Conservation (phyloP, 2,797 vertebrate species). For the Allobates femoralis region DNA sequence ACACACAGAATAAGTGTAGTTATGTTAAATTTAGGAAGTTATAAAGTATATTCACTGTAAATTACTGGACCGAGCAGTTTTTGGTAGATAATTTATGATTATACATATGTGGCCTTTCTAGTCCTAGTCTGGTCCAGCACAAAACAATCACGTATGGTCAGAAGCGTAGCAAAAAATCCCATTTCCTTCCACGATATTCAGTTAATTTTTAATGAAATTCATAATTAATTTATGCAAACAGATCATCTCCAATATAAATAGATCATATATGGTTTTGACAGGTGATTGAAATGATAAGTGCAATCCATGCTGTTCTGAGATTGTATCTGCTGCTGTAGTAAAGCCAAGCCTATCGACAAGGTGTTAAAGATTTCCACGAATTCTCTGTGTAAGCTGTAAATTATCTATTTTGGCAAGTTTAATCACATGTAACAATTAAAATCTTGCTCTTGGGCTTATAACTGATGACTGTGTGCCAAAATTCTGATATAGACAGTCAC, state of each 20-base stretch:
- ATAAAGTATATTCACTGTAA: not conserved
- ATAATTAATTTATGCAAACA: not conserved
- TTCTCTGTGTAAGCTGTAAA: conserved; percentile 70
- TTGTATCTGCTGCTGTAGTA: conserved; percentile 73
- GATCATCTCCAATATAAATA: not conserved
- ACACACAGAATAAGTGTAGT: too few species aligned
- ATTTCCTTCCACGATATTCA: not conserved
- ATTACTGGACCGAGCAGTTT: not conserved
- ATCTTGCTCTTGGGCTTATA: conserved; percentile 71
- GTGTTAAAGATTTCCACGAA: conserved; percentile 72
- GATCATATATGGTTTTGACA: conserved; percentile 65
- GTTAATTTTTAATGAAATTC: not conserved
- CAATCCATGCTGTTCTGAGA: conserved; percentile 66
- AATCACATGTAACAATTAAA: conserved; percentile 75
- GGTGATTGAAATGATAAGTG: conserved; percentile 71
- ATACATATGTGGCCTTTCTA: not conserved
- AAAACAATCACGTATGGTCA: not conserved
- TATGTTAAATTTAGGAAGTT: too few species aligned
- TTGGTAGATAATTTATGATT: not conserved
- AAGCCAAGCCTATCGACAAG: conserved; percentile 65
- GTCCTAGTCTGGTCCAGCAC: not conserved
- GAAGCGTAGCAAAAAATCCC: not conserved
- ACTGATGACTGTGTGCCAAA: conserved; percentile 69
- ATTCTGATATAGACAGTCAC: conserved; percentile 71
- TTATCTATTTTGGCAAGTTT: conserved; percentile 74